phyloP scores from a whole-genome alignment of 2,113 vertebrate genomes.

The Poecile atricapillus region DNA sequence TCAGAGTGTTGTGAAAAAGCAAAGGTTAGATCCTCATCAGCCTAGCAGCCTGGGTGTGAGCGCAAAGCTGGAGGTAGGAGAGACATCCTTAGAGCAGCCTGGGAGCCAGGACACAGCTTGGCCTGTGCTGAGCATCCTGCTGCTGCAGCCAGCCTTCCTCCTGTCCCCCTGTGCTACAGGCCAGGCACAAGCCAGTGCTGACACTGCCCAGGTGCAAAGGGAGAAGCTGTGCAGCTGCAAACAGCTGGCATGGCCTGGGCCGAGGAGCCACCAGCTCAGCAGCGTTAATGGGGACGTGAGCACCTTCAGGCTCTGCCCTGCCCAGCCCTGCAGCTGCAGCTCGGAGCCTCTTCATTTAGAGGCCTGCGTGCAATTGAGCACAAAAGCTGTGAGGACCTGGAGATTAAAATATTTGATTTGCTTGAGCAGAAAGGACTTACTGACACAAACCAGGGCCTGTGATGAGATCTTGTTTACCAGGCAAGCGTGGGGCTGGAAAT shows the following conservation, averaged over 20 bases:
- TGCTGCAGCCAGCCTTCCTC: background rate
- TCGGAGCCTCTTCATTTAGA: background rate
- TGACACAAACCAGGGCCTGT: background rate
- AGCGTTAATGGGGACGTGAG: rapidly evolving
- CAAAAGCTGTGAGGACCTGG: background rate
- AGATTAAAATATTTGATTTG: conserved; percentile 8
- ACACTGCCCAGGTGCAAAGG: background rate
- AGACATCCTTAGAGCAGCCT: background rate
- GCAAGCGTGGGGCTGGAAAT: background rate
- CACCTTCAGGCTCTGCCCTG: background rate
- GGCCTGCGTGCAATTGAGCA: background rate
- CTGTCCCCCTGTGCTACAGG: background rate
- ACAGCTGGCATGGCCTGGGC: background rate
- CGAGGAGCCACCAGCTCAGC: background rate
- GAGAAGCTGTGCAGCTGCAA: background rate
- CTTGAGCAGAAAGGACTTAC: background rate
- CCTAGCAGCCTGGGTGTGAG: background rate
- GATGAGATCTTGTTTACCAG: conserved; percentile 24
- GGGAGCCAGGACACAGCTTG: background rate
- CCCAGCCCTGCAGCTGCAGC: background rate
- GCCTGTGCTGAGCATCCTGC: background rate
- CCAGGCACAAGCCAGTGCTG: background rate
- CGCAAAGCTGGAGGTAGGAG: background rate
- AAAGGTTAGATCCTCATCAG: background rate
- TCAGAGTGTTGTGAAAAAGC: background rate